Base-by-base conservation (phyloP, 2,888 invertebrate genomes). In the Malthinus flaveolus region DNA sequence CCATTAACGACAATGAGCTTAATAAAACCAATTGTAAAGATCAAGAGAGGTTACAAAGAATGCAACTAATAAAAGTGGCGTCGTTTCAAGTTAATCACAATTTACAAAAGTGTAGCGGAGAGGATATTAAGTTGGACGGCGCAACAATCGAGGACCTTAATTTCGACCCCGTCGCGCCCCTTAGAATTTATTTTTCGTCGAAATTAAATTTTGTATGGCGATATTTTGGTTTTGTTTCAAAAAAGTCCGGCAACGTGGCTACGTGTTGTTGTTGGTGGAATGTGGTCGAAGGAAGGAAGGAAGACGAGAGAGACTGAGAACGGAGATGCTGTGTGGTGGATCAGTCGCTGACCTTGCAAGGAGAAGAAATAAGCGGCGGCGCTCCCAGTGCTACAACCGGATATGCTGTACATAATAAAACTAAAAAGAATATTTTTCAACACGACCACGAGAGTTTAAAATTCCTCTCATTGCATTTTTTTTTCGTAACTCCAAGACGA, bases 271-370 rank as follows among this genome's bases (percentile, higher is more conserved):
- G 23, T 23, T 23, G 61, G 53, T 65, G 73, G 74, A 73, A 73
- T 72, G 73, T 68, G 69, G 71, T 65, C 67, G 76, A 76, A 76
- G 77, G 77, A 77, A 77, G 76, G 75, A 76, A 76, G 72, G 73
- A 65, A 72, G 64, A 71, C 67, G 71, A 67, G 68, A 66, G 68
- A 65, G 53, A 68, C 65, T 66, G 67, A 62, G 67, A 66, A 68
- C 65, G 66, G 67, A 62, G 67, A 66, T 73, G 75, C 72, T 73
- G 23, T 73, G 23, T 23, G 23, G 23, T 23, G 75, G 75, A 75
- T 76, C 77, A 78, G 78, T 78, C 78, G 78, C 78, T 78, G 77
- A 78, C 78, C 78, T 78, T 78, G 78, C 77, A 74, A 75, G 77
- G 76, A 76, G 74, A 75, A 70, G 72, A 71, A 69, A 63, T 65